A percentile compares a stretch with the other conserved stretches of the same genome.
Evolutionary conservation across 2,113 vertebrate genomes (phyloP).

Genomic region (Cololabis saira): DNA sequence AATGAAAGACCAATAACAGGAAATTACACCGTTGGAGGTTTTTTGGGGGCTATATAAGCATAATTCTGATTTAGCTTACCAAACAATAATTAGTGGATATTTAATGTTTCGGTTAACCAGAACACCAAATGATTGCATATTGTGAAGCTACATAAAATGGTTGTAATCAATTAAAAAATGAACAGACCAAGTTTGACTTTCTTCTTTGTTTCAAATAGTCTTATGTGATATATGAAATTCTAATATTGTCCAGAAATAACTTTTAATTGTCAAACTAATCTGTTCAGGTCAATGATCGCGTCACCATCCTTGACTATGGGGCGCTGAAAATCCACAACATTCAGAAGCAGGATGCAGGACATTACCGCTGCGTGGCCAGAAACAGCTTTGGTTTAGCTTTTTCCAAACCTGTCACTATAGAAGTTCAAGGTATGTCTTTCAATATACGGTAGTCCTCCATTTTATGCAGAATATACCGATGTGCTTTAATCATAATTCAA

Average conservation of each 20-base stretch:
- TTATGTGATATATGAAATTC: too few relatives aligned
- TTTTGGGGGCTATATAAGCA: too few relatives aligned
- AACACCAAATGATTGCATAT: too few relatives aligned
- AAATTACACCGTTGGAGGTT: too few relatives aligned
- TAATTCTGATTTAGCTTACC: too few relatives aligned
- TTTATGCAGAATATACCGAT: neutral
- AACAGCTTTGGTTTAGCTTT: conserved; percentile 95
- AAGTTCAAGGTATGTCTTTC: conserved; percentile 86
- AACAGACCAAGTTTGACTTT: too few relatives aligned
- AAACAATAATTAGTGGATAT: too few relatives aligned
- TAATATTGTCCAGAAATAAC: neutral
- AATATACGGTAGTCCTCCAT: neutral
- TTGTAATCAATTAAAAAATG: too few relatives aligned
- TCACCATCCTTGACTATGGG: conserved; percentile 92
- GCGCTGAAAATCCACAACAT: conserved; percentile 94
- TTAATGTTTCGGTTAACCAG: too few relatives aligned
- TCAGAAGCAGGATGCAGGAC: conserved; percentile 92
- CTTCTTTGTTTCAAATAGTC: too few relatives aligned
- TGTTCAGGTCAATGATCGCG: conserved; percentile 87
- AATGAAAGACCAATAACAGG: too few relatives aligned
- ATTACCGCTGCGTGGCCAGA: conserved; percentile 93
- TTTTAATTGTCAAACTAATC: neutral
- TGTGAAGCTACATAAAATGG: too few relatives aligned
- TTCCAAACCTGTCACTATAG: conserved; percentile 90
- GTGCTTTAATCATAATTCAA: neutral